Evolutionary conservation across 2,797 vertebrate genomes (phyloP), one percentile per base, ranked within the genome.

Genomic region (Streptopelia turtur): DNA sequence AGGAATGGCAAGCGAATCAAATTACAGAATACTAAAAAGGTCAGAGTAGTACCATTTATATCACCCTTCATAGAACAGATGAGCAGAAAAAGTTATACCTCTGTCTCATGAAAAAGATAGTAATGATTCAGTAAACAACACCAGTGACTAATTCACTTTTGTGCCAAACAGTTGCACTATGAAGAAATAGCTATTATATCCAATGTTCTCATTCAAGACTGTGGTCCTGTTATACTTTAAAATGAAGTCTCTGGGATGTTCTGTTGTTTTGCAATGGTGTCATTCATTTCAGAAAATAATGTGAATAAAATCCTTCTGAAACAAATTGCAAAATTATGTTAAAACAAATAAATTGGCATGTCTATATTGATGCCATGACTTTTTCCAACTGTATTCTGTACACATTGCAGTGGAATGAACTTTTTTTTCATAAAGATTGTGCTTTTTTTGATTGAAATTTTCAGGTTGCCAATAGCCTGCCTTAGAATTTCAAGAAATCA

Each of bases 21-120:
- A 98, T 97, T 93, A 95, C 60, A 97, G 97, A 97, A 98, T 97
- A 94, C 92, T 97, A 94, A 97, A 98, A 98, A 98, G 97, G 98
- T 98, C 98, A 98, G 33, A 84, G 92, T 80, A 89, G 72, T 87
- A 93, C 87, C 70, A 68, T 96, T 96, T 95, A 95, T 93, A 97
- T 96, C 97, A 97, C 95, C 95, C 81, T 96, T 97, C 94, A 95
- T 63, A 96, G 83, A 97, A 96, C 86, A 96, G 82, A 97, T 89
- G 78, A 94, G 94, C 64, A 95, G 90, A 95, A 97, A 90, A 97
- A 95, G 76, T 84, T 94, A 61, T 96, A 95, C 91, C 72, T 96
- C 71, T 70, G 24, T 75, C 89, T 96, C 90, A 89, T 3, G 31
- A 94, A 76, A 96, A 95, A 96, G 94, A 76, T 20, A 87, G 47